Percentiles rank a stretch among this genome's conserved stretches.
phyloP scores from a whole-genome alignment of 2,888 invertebrate species.

The Polydrusus pterygomalis region DNA sequence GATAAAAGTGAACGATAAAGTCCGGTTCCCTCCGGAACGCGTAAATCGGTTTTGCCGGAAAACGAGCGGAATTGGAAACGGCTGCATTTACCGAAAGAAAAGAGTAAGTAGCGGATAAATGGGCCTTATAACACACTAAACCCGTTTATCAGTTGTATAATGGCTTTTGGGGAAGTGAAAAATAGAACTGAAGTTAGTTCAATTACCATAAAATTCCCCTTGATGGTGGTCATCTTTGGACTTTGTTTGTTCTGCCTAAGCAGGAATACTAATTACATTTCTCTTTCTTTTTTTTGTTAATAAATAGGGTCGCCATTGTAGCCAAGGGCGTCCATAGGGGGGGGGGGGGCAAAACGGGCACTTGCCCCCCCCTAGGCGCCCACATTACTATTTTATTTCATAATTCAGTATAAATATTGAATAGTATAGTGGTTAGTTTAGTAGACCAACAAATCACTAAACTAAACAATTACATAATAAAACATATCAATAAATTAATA shows the following conservation, averaged over 20 bases:
- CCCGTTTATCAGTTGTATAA: constrained; percentile 49
- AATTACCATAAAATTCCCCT: constrained; percentile 33
- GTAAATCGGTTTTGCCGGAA: constrained; percentile 69
- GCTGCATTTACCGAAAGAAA: constrained; percentile 68
- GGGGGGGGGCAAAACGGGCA: too few species aligned
- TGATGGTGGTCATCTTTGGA: background rate
- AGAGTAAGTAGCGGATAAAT: constrained; percentile 62
- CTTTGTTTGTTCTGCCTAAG: background rate
- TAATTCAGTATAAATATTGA: too few species aligned
- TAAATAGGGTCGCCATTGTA: too few species aligned
- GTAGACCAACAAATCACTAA: too few species aligned
- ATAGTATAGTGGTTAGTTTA: too few species aligned
- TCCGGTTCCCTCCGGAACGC: constrained; percentile 39
- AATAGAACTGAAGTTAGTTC: constrained; percentile 35
- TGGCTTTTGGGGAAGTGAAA: constrained; percentile 39
- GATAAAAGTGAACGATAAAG: constrained; percentile 42
- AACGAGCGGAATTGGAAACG: constrained; percentile 70
- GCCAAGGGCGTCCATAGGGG: too few species aligned
- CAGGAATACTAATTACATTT: background rate
- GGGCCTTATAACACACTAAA: constrained; percentile 21
- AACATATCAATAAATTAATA: too few species aligned
- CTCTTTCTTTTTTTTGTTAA: background rate
- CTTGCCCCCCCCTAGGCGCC: too few species aligned
- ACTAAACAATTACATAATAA: too few species aligned
- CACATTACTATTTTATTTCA: too few species aligned